A percentile compares a stretch with the other conserved stretches of the same genome.
These are phyloP conservation scores for Aromia moschata DNA, from an alignment of 2,888 invertebrate species.

Conservation along the genomic window DNA sequence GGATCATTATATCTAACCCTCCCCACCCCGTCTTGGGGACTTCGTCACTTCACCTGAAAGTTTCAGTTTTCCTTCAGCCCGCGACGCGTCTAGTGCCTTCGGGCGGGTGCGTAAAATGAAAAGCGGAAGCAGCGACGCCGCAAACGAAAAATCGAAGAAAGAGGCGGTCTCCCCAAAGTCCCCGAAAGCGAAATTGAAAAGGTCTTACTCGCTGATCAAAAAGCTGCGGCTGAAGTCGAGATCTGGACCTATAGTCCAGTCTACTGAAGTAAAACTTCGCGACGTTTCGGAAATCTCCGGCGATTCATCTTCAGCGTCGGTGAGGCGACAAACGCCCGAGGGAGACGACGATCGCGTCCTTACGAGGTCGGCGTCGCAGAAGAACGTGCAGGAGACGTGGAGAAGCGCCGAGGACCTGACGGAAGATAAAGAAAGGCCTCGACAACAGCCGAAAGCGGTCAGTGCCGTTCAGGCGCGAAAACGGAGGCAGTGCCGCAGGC, in stretches of 20 bases:
- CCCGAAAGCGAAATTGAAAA: constrained; percentile 46
- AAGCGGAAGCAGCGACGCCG: constrained; percentile 45
- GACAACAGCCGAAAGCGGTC: constrained; percentile 39
- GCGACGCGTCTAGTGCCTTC: too few species aligned
- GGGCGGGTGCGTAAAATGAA: constrained; percentile 45
- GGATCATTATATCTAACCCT: too few species aligned
- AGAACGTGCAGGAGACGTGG: constrained; percentile 55
- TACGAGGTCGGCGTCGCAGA: constrained; percentile 54
- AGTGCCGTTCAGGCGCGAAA: constrained; percentile 33
- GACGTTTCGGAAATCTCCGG: too few species aligned
- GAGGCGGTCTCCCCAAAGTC: constrained; percentile 44
- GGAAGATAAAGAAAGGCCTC: constrained; percentile 38
- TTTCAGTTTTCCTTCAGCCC: constrained; percentile 41
- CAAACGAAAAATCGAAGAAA: constrained; percentile 35
- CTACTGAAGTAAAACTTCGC: too few species aligned
- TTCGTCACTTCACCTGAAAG: constrained; percentile 42
- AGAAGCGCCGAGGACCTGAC: constrained; percentile 51
- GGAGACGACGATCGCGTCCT: constrained; percentile 50
- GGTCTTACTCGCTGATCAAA: constrained; percentile 49
- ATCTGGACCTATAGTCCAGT: constrained; percentile 30
- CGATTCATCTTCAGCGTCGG: too few species aligned
- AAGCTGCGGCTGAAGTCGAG: constrained; percentile 51
- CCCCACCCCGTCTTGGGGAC: too few species aligned
- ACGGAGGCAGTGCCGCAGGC: constrained; percentile 34
- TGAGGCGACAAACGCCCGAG: constrained; percentile 52